Evolutionary conservation across 2,888 invertebrate genomes (phyloP), one percentile per base, ranked within the genome.

Genomic region (Proisotoma minuta): DNA sequence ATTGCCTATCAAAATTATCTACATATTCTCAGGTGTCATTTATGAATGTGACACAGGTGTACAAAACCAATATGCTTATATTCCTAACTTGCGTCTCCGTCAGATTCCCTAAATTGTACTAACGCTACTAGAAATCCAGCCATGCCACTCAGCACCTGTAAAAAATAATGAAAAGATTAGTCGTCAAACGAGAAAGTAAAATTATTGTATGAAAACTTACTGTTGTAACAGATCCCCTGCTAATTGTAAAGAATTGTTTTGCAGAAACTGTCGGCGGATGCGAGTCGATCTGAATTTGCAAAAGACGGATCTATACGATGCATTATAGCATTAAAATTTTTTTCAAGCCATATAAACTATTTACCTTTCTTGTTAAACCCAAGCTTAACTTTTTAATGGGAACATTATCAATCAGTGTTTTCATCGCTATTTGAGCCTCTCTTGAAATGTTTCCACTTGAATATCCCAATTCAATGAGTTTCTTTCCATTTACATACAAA

Each of bases 221-320:
- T 1, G 65, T 66, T 24, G 66, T 68, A 12, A 68, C 56, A 12
- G 63, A 47, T 3, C 63, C 51, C 0, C 62, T 43, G 48, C 65
- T 64, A 12, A 68, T 53, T 0, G 60, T 58, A 27, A 68, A 68
- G 40, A 66, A 68, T 40, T 63, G 57, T 1, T 57, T 61, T 24
- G 65, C 68, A 12, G 68, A 64, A 23, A 68, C 56, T 0, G 54
- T 29, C 1, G 68, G 68, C 15, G 68, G 66, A 48, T 65, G 65
- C 2, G 63, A 57, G 15, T 61, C 63, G 1, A 68, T 34, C 29
- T 62, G 60, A 3, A 62, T 51, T 15, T 43, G 52, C 8, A 58
- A 20, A 5, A 68, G 59, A 57, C 63, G 65, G 20, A 66, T 47
- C 68, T 68, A 24, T 26, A 47, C 51, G 23, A 22, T n/a, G n/a